These are phyloP conservation scores for Gymnorhina tibicen DNA, from an alignment of 2,113 vertebrate species.

Conservation along the genomic window DNA sequence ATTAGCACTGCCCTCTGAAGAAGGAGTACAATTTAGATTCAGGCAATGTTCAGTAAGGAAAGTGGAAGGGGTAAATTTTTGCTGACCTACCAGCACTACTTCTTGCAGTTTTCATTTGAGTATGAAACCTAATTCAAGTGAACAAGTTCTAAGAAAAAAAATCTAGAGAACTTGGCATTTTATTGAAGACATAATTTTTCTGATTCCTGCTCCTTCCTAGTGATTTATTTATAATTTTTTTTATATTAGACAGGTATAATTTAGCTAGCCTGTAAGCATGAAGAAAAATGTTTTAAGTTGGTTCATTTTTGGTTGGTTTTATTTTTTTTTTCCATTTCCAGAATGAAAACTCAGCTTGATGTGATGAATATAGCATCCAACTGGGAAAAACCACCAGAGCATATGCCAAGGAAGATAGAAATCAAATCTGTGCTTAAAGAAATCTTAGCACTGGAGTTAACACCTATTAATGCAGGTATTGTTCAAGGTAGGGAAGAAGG, in stretches of 20 bases:
- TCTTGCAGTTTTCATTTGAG: neutral
- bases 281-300: neutral
- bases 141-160: neutral
- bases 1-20: neutral
- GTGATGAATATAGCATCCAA: slow-evolving; percentile 56
- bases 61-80: neutral
- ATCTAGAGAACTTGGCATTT: neutral
- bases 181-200: neutral
- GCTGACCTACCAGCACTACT: neutral
- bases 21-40: neutral
- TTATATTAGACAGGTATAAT: neutral
- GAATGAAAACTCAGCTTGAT: slow-evolving; percentile 72
- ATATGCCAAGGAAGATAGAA: slow-evolving; percentile 42
- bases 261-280: neutral
- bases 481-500: slow-evolving; percentile 21
- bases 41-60: neutral
- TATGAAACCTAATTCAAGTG: neutral
- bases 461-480: neutral
- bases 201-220: neutral
- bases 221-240: neutral
- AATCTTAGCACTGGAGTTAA: slow-evolving; percentile 59
- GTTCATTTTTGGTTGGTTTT: neutral
- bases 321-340: neutral
- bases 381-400: slow-evolving; percentile 27
- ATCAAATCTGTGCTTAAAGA: slow-evolving; percentile 56